phyloP scores from a whole-genome alignment of 2,888 invertebrate species.

The Acanthosepion esculentum region DNA sequence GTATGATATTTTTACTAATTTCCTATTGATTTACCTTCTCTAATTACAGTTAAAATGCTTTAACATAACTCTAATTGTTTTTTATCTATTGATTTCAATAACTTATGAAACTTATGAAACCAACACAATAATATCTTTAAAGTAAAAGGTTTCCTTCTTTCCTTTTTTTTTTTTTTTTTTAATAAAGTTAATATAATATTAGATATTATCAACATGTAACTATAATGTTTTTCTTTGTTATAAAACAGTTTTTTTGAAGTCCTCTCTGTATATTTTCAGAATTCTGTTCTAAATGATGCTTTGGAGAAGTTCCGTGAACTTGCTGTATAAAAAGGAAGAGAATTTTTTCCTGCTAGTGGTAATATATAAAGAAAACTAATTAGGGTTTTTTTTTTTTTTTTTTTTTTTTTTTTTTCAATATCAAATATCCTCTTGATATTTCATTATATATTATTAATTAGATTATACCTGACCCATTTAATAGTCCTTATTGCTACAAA shows the following conservation, averaged over 20 bases:
- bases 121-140: not conserved
- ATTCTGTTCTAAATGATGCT: not conserved
- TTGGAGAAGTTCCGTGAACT: not conserved
- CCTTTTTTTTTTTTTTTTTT: not conserved
- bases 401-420: not conserved
- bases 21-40: not conserved
- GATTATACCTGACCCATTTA: too few species aligned
- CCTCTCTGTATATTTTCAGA: constrained; percentile 41
- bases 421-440: too few species aligned
- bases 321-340: not conserved
- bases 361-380: not conserved
- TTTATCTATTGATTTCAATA: not conserved
- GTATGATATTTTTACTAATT: not conserved
- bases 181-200: not conserved
- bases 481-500: too few species aligned
- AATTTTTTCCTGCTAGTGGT: not conserved
- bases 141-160: not conserved
- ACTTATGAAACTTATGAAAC: not conserved
- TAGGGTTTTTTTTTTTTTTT: not conserved
- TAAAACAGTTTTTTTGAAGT: constrained; percentile 37
- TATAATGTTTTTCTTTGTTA: not conserved
- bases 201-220: not conserved
- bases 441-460: too few species aligned
- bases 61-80: not conserved
- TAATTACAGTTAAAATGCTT: not conserved